Percentiles rank a stretch among this genome's conserved stretches.
These are phyloP conservation scores for Rhinoraja longicauda DNA, from an alignment of 2,797 vertebrate species.

Conservation along the genomic window DNA sequence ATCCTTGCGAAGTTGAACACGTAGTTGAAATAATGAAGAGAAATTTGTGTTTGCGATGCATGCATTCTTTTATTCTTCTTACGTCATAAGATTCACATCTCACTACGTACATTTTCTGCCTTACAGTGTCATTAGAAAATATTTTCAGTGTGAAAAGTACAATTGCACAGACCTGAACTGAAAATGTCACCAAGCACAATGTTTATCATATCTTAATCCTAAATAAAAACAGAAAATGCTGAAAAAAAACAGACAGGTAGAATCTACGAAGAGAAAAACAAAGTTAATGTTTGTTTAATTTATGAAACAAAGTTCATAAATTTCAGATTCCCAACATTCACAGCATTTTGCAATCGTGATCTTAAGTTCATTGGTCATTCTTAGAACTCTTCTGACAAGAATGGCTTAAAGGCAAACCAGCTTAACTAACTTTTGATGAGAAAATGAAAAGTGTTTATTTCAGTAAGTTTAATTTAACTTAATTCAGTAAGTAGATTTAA, in stretches of 20 bases:
- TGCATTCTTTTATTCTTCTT: background rate
- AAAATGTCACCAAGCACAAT: background rate
- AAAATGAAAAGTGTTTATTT: background rate
- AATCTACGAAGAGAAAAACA: too few species aligned
- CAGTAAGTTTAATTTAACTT: slow-evolving; percentile 8
- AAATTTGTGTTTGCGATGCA: background rate
- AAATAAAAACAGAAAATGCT: too few species aligned
- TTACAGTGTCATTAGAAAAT: slow-evolving; percentile 1
- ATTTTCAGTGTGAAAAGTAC: background rate
- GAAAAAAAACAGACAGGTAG: too few species aligned
- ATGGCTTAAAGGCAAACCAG: background rate
- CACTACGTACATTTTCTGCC: background rate
- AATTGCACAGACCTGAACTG: background rate
- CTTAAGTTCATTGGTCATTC: background rate
- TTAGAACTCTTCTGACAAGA: background rate
- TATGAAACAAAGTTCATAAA: too few species aligned
- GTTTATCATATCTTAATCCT: too few species aligned
- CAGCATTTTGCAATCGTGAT: too few species aligned
- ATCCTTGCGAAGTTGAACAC: background rate
- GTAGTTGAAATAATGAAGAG: background rate
- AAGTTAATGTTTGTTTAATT: too few species aligned
- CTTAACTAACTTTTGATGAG: background rate
- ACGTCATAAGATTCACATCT: background rate
- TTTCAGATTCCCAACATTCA: too few species aligned
- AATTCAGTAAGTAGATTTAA: background rate